Evolutionary conservation across 2,888 invertebrate genomes (phyloP).

Genomic region (Amblyjoppa fuscipennis): DNA sequence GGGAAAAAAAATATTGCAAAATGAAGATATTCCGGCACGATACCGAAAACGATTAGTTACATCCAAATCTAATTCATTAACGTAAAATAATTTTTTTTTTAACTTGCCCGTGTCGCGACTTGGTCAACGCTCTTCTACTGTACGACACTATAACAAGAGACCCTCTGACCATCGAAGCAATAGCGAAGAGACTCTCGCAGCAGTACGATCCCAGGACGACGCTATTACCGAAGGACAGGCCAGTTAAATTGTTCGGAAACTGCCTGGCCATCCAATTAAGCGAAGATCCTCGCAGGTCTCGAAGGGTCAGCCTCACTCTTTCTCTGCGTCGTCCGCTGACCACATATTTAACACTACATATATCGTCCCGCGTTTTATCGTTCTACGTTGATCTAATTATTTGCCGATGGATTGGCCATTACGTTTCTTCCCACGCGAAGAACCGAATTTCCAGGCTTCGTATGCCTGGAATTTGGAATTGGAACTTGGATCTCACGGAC

Average conservation of each 20-base stretch:
- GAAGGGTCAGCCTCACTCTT: slow-evolving; percentile 77
- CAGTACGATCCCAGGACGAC: slow-evolving; percentile 74
- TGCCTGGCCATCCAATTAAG: slow-evolving; percentile 84
- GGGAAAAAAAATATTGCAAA: neutral
- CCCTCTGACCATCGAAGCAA: slow-evolving; percentile 59
- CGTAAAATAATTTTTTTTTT: neutral
- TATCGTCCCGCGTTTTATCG: slow-evolving; percentile 80
- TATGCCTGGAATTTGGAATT: neutral
- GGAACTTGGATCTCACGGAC: neutral
- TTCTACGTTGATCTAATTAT: slow-evolving; percentile 81
- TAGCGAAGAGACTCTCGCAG: slow-evolving; percentile 75
- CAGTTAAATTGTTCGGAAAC: slow-evolving; percentile 85
- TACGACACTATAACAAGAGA: slow-evolving; percentile 56
- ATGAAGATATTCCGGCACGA: slow-evolving; percentile 53
- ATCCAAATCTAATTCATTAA: neutral
- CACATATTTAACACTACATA: slow-evolving; percentile 85
- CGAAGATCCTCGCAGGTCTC: slow-evolving; percentile 79
- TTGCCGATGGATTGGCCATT: slow-evolving; percentile 68
- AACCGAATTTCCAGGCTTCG: neutral
- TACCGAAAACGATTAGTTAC: neutral
- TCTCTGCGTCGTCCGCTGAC: slow-evolving; percentile 71
- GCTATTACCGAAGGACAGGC: slow-evolving; percentile 79
- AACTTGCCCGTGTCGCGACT: neutral
- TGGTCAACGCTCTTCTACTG: slow-evolving; percentile 65
- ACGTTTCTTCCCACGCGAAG: neutral